Evolutionary conservation across 2,888 invertebrate genomes (phyloP).

Genomic region (Drosophila pegasa): DNA sequence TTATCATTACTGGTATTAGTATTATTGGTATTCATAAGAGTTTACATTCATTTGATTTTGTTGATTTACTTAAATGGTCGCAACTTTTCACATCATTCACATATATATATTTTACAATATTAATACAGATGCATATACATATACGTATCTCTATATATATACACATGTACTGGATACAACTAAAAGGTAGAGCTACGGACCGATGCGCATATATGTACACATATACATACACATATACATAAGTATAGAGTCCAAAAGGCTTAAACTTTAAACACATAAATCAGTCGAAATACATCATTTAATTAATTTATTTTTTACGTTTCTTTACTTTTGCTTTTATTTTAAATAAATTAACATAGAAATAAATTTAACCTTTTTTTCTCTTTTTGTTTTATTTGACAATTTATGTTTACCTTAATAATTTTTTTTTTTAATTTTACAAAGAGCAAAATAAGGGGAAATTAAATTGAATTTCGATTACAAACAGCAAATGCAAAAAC

Average conservation of each 20-base stretch:
- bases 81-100: constrained; percentile 33
- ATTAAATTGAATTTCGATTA: constrained; percentile 32
- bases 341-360: constrained; percentile 52
- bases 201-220: constrained; percentile 21
- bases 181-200: constrained; percentile 36
- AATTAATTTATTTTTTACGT: constrained; percentile 11
- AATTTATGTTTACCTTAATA: constrained; percentile 4
- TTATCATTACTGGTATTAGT: constrained; percentile 33
- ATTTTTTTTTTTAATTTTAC: constrained; percentile 14
- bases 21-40: constrained; percentile 64
- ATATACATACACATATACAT: constrained; percentile 32
- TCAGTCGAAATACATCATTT: constrained; percentile 66
- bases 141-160: constrained; percentile 15
- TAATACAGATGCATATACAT: constrained; percentile 29
- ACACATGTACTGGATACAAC: constrained; percentile 32
- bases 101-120: constrained; percentile 48
- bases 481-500: constrained; percentile 54
- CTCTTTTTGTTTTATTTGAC: neutral
- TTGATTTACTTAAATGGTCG: constrained; percentile 40
- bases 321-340: constrained; percentile 7
- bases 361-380: constrained; percentile 1
- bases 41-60: constrained; percentile 49
- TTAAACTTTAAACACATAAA: constrained; percentile 73
- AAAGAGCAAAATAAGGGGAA: constrained; percentile 18
- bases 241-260: constrained; percentile 39